Evolutionary conservation across 2,888 invertebrate genomes (phyloP).

Genomic region (Resseliella maxima): DNA sequence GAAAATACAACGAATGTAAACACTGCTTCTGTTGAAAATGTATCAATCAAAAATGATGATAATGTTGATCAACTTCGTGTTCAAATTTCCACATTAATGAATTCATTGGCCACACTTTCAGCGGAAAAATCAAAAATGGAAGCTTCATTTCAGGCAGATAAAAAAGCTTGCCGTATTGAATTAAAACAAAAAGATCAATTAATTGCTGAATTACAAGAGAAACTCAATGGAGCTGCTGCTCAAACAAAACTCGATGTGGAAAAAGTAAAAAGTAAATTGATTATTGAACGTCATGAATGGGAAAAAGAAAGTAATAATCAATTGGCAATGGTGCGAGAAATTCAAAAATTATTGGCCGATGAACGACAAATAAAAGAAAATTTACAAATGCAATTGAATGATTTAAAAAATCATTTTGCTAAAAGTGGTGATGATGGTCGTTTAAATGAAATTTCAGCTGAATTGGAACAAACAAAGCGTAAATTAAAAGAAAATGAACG

Average conservation of each 20-base stretch:
- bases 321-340: constrained; percentile 81
- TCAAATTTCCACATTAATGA: constrained; percentile 74
- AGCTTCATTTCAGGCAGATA: constrained; percentile 81
- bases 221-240: constrained; percentile 71
- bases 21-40: not conserved
- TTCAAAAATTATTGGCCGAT: constrained; percentile 79
- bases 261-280: constrained; percentile 78
- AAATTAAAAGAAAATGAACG: constrained; percentile 70
- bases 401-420: constrained; percentile 68
- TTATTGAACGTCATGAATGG: constrained; percentile 81
- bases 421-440: constrained; percentile 63
- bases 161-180: constrained; percentile 73
- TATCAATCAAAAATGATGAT: not conserved
- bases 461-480: constrained; percentile 74
- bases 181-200: constrained; percentile 68
- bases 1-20: not conserved
- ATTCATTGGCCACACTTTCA: constrained; percentile 80
- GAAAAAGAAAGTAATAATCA: constrained; percentile 85
- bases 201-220: constrained; percentile 72
- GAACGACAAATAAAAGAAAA: constrained; percentile 81
- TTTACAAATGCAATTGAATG: constrained; percentile 74
- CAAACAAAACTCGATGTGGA: constrained; percentile 73
- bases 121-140: constrained; percentile 88
- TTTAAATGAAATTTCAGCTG: constrained; percentile 71
- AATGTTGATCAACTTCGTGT: constrained; percentile 62